These are phyloP conservation scores for Leistus spinibarbis DNA, from an alignment of 2,888 invertebrate genomes.

Conservation along the genomic window DNA sequence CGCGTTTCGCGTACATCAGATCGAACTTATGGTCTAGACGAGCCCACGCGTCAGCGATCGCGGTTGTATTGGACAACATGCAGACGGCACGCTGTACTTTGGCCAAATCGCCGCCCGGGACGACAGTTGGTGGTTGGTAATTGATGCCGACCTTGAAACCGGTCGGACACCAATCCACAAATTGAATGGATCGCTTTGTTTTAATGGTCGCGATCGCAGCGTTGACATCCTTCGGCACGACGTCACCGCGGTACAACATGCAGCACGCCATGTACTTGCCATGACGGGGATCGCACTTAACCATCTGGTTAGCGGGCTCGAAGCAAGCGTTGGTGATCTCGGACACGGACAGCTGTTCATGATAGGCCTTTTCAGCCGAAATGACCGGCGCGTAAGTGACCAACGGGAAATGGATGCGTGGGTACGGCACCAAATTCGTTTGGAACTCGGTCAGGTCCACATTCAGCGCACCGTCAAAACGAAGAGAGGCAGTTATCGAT, in stretches of 20 bases:
- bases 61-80: constrained; percentile 72
- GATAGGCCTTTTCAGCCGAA: constrained; percentile 65
- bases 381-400: constrained; percentile 64
- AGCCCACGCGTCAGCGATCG: constrained; percentile 72
- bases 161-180: constrained; percentile 56
- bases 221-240: constrained; percentile 60
- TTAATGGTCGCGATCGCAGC: constrained; percentile 64
- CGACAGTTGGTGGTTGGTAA: constrained; percentile 60
- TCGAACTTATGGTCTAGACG: constrained; percentile 72
- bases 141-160: constrained; percentile 59
- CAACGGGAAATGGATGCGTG: constrained; percentile 67
- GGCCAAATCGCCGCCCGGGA: constrained; percentile 61
- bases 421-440: constrained; percentile 64
- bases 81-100: constrained; percentile 69
- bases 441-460: constrained; percentile 68
- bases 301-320: constrained; percentile 67
- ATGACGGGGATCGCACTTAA: constrained; percentile 62
- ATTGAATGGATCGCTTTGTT: constrained; percentile 59
- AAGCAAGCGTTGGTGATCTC: constrained; percentile 69
- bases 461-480: constrained; percentile 66
- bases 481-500: constrained; percentile 65
- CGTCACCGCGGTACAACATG: constrained; percentile 58
- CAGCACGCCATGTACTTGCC: constrained; percentile 66
- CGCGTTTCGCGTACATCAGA: constrained; percentile 71
- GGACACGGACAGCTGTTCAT: constrained; percentile 62